Percentiles rank a stretch among this genome's conserved stretches.
These are phyloP conservation scores for Trachelus stipa DNA, from an alignment of 2,888 invertebrate species.

Conservation along the genomic window DNA sequence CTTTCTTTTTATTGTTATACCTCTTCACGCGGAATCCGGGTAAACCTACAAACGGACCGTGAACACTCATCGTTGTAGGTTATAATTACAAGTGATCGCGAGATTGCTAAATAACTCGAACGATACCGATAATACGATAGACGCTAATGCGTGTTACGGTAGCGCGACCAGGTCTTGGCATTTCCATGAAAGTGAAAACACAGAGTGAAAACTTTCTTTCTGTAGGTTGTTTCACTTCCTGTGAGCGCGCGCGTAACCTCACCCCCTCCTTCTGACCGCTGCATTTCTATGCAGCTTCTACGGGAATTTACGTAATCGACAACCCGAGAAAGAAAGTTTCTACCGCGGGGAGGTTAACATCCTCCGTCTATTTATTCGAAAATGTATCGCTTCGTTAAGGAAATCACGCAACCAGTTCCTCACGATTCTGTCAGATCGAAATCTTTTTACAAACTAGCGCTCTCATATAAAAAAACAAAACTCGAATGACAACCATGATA, in stretches of 20 bases:
- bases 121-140: constrained; percentile 40
- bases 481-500: no score
- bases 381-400: neutral
- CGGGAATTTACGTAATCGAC: constrained; percentile 60
- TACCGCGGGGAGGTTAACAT: constrained; percentile 62
- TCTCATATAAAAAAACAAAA: neutral
- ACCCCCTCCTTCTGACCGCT: constrained; percentile 43
- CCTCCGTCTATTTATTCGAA: constrained; percentile 41
- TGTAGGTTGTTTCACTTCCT: constrained; percentile 65
- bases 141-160: constrained; percentile 47
- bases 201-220: constrained; percentile 66
- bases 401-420: constrained; percentile 35
- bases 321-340: constrained; percentile 64
- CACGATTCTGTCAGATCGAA: no score
- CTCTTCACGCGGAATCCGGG: no score
- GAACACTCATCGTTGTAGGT: no score
- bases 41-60: no score
- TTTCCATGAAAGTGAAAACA: constrained; percentile 67
- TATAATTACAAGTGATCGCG: neutral
- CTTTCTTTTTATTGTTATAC: no score
- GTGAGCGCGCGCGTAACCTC: constrained; percentile 64
- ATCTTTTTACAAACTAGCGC: no score
- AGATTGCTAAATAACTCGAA: neutral
- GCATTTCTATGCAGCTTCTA: constrained; percentile 62
- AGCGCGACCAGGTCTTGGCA: constrained; percentile 43